Base-by-base conservation (phyloP, 2,113 vertebrate species). In the Cygnus buccinator region DNA sequence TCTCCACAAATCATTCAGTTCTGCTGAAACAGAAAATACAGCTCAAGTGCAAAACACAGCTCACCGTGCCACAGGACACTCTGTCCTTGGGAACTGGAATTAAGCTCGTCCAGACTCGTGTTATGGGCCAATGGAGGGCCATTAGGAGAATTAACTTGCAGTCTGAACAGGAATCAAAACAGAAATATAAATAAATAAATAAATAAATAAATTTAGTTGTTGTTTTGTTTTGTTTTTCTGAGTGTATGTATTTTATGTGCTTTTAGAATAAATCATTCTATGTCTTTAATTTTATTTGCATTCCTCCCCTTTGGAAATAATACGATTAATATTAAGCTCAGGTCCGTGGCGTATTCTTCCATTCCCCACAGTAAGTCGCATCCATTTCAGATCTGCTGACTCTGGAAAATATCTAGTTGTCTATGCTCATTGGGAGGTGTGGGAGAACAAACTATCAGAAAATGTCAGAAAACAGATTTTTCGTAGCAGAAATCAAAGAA, bases 61-160 rank as follows among this genome's bases (percentile, higher is more conserved):
- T 93, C 22, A 13, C 46, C 80, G 29, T 54, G 39, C 41, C 35
- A 93, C 62, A 84, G 84, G 48, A 84, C 89, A 89, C 62, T 1
- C 39, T 85, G 84, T 82, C 70, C 91, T 96, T 94, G 77, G 57
- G 57, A 76, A 48, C 33, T 72, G 87, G 31, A 94, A 87, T 87
- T 79, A 72, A 75, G 66, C 78, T 78, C 59, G 62, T 65, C 58
- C 70, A 87, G 66, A 35, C 26, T 76, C 39, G 31, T 39, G 55
- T 54, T 50, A 44, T 10, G 57, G 58, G 94, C 87, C 93, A 95
- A 10, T 39, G 31, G 43, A 87, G 84, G 14, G 59, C 87, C 62
- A 93, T 95, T 91, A 95, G 81, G 93, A 55, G 33, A 97, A 95
- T 89, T 91, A 94, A 61, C 54, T 89, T 95, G 37, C 94, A 65